Base-by-base conservation (phyloP, 1,140 invertebrate genomes). In the Temnothorax nylanderi region DNA sequence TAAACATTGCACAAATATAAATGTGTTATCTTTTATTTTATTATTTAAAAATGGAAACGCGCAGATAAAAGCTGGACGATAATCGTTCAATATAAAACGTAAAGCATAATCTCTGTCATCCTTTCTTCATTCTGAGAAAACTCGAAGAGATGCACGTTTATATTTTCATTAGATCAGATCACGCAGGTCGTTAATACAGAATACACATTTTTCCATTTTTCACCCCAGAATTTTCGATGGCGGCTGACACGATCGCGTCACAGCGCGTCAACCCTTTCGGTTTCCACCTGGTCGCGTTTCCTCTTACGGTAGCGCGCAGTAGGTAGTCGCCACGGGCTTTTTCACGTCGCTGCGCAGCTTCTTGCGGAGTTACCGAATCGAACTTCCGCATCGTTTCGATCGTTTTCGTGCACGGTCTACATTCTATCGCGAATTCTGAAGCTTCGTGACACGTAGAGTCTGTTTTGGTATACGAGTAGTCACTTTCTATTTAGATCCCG, bases 401-500 rank as follows among this genome's bases (percentile, higher is more conserved):
- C 77, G 47, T 11, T 41, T 16, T 37, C 34, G 65, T 16, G 13
- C 8, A 13, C 16, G 21, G n/a, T 60, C 44, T 47, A 21, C 32
- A 74, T 60, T 37, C 26, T 16, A 21, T 32, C 51, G 21, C 18
- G 54, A 26, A 21, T 21, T 56, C 21, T 13, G 8, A 41, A 69
- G 8, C 64, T 41, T 18, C 26, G 41, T 58, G 69, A 44, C 41
- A 16, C 11, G 64, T 47, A 34, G 26, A 84, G 44, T 84, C 41
- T 84, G 54, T 49, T 41, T 75, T 26, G 69, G 5, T 16, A 56
- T 13, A 41, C 80, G 37, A 81, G 37, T 81, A 37, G 10, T 84
- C 26, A n/a, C 72, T 74, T 37, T 54, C 37, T 71, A 5, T 71
- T 81, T 71, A 81, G 67, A 74, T 84, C 41, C 41, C 26, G 37